Evolutionary conservation across 2,113 vertebrate species (phyloP), one percentile per base, ranked within the genome.

Genomic region (Oreochromis tanganicae): DNA sequence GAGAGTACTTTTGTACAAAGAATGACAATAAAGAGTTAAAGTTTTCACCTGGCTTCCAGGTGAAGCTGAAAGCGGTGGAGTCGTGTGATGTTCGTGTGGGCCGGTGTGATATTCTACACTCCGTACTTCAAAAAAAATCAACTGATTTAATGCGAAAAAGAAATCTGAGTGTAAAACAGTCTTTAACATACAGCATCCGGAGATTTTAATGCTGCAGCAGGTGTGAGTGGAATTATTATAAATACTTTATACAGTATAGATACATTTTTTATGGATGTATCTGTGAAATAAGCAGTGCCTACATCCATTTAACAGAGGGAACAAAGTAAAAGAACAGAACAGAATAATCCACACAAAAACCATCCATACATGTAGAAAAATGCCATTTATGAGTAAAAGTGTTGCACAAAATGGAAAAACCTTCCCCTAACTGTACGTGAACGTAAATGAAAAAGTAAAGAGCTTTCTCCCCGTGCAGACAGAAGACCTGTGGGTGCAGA

Each of bases 101-200:
- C 0, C 0, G 3, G 36, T 41, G 14, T 24, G 63, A 68, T 21
- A 0, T 68, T 68, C 19, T 38, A 5, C 36, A 13, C 6, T 66
- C 19, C 21, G 61, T 0, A 36, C 17, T n/a, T 66, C 10, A 66
- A 66, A 9, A 66, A 66, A 66, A 41, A 68, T 38, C 0, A 8
- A 38, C 9, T 0, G 34, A 36, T 0, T 41, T 41, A 6, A 6
- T 61, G 57, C 14, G 32, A 2, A 61, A 61, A 34, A 19, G 57
- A 19, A 61, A 61, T 61, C 29, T 0, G 14, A 32, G 57, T 0
- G 29, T 63, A 63, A 63, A 63, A 63, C 9, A 34, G 3, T 11
- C 59, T 61, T 34, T 34, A 61, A 61, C 32, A 2, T 3, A 5
- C 38, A 41, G n/a, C 27, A 48, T 43, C n/a, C 0, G 0, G 9